Evolutionary conservation across 2,888 invertebrate species (phyloP).

Genomic region (Cetonia aurata): DNA sequence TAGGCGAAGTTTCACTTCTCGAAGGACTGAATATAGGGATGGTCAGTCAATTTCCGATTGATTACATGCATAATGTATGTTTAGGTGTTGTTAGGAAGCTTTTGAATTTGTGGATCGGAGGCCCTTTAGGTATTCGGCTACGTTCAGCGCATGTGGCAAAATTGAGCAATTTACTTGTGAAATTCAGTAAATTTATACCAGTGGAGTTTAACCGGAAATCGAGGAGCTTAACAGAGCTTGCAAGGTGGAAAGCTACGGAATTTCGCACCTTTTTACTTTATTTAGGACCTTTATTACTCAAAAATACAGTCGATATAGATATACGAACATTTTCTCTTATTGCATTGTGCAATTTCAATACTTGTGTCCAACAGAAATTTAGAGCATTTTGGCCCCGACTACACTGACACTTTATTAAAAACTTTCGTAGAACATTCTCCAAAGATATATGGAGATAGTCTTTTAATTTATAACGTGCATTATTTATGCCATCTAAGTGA

Average conservation of each 20-base stretch:
- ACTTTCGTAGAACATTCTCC: slow-evolving; percentile 33
- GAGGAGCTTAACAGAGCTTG: slow-evolving; percentile 42
- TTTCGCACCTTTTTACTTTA: slow-evolving; percentile 47
- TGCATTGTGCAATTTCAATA: slow-evolving; percentile 42
- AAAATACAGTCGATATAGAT: slow-evolving; percentile 29
- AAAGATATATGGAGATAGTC: slow-evolving; percentile 32
- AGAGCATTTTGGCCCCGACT: slow-evolving; percentile 6
- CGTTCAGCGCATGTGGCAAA: too few species aligned
- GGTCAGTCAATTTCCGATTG: slow-evolving; percentile 30
- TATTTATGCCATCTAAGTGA: slow-evolving; percentile 25
- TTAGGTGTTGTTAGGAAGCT: slow-evolving; percentile 35
- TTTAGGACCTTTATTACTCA: slow-evolving; percentile 43
- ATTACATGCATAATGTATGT: slow-evolving; percentile 32
- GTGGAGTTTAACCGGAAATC: slow-evolving; percentile 47
- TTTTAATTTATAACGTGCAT: slow-evolving; percentile 36
- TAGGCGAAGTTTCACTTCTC: too few species aligned
- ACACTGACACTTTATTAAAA: too few species aligned
- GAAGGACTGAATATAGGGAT: too few species aligned
- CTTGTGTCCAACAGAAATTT: slow-evolving; percentile 25
- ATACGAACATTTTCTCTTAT: slow-evolving; percentile 44
- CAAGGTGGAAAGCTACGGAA: slow-evolving; percentile 49
- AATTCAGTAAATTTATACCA: slow-evolving; percentile 38
- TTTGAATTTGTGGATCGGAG: slow-evolving; percentile 10
- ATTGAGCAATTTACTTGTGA: slow-evolving; percentile 12
- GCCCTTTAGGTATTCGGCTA: slow-evolving; percentile 10